phyloP scores from a whole-genome alignment of 2,797 vertebrate species.

The Sitta carolinensis region DNA sequence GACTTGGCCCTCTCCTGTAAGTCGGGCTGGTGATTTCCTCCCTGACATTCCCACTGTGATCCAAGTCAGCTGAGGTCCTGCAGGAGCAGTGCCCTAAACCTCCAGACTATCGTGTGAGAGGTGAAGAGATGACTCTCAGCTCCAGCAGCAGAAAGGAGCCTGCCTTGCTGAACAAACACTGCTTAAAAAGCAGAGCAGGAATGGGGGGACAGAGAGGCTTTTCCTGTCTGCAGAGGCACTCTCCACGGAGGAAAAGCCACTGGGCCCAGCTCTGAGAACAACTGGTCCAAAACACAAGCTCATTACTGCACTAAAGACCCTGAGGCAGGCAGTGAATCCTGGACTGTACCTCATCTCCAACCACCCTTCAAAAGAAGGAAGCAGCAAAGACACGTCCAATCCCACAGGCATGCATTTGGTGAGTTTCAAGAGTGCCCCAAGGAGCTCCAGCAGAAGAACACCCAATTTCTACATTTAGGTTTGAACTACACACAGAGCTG shows the following conservation, averaged over 20 bases:
- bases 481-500: background rate
- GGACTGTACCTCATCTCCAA: background rate
- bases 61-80: background rate
- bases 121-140: background rate
- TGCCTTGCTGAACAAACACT: background rate
- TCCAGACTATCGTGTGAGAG: background rate
- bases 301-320: background rate
- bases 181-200: background rate
- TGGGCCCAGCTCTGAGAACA: background rate
- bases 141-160: background rate
- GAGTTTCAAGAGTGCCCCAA: background rate
- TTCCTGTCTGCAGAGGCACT: background rate
- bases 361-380: background rate
- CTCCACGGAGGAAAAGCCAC: background rate
- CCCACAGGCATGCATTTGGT: rapidly evolving
- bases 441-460: background rate
- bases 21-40: background rate
- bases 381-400: background rate
- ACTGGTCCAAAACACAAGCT: background rate
- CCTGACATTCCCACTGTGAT: background rate
- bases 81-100: background rate
- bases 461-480: background rate
- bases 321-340: background rate
- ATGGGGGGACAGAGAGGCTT: background rate
- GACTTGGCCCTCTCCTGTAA: background rate